Evolutionary conservation across 2,113 vertebrate species (phyloP).

Genomic region (Lasiurus borealis): DNA sequence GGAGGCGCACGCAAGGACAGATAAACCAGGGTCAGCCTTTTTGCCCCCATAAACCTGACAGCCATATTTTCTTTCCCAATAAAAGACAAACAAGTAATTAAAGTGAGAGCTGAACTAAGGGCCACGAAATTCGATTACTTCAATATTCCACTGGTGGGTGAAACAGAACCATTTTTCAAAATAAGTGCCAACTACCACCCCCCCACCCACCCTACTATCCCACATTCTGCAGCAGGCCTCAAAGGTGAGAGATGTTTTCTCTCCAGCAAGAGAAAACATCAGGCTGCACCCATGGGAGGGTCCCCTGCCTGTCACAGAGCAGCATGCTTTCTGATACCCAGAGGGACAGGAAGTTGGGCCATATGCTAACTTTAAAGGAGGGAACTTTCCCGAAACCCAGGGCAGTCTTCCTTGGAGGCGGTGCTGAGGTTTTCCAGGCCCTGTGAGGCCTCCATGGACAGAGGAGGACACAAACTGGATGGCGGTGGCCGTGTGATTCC

Average conservation of each 20-base stretch:
- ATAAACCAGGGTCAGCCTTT: conserved; percentile 99
- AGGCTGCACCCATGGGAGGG: background rate
- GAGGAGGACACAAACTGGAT: rapidly evolving
- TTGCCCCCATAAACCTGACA: conserved; percentile 98
- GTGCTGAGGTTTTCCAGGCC: background rate
- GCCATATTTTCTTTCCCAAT: conserved; percentile 99
- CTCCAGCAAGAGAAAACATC: conserved; percentile 67
- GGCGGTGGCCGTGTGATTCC: rapidly evolving
- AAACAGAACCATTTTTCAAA: conserved; percentile 93
- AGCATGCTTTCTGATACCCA: background rate
- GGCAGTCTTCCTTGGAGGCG: rapidly evolving
- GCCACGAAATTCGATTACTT: conserved; percentile 95
- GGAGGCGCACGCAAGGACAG: conserved; percentile 97
- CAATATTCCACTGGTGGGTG: conserved; percentile 94
- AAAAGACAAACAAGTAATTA: conserved; percentile 99
- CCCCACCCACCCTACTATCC: conserved; percentile 76
- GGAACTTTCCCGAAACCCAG: rapidly evolving
- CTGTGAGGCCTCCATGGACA: rapidly evolving
- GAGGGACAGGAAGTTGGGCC: background rate
- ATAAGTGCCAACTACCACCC: conserved; percentile 90
- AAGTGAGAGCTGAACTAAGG: conserved; percentile 95
- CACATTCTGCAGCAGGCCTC: conserved; percentile 85
- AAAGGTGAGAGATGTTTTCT: conserved; percentile 86
- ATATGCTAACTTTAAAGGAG: rapidly evolving
- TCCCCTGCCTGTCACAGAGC: background rate